Evolutionary conservation across 2,113 vertebrate species (phyloP).

Genomic region (Puffinus mauretanicus): DNA sequence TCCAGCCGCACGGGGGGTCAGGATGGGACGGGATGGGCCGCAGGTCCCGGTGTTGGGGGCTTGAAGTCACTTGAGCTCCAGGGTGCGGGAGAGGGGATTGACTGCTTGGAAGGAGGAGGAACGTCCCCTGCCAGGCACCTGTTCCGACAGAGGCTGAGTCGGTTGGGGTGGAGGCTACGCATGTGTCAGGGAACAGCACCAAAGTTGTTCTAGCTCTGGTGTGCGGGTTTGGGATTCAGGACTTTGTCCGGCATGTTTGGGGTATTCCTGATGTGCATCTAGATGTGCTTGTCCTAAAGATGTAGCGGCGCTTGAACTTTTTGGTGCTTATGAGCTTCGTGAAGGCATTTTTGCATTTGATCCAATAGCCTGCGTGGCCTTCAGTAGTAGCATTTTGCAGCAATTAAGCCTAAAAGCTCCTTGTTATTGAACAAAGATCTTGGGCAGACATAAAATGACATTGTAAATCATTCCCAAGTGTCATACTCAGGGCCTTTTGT

Average conservation of each 20-base stretch:
- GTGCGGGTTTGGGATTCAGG: not conserved
- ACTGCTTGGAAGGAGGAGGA: not conserved
- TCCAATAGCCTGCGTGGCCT: not conserved
- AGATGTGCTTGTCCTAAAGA: not conserved
- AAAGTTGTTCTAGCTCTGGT: not conserved
- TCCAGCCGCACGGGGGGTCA: not conserved
- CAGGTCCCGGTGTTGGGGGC: not conserved
- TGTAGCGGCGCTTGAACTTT: not conserved
- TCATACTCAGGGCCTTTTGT: not conserved
- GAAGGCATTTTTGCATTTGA: not conserved
- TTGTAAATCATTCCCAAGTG: not conserved
- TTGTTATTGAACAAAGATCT: not conserved
- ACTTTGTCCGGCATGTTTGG: not conserved
- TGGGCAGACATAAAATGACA: not conserved
- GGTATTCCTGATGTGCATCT: no score
- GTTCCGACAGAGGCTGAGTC: accelerated
- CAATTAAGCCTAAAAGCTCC: not conserved
- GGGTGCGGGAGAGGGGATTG: not conserved
- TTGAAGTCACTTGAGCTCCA: accelerated
- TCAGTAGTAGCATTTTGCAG: not conserved
- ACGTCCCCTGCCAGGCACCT: not conserved
- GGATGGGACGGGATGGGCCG: not conserved
- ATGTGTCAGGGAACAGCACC: not conserved
- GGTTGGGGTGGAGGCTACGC: not conserved
- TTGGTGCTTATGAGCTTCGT: not conserved